Conservation (phyloP, 37 sponge, comb jelly and placozoan species). For the Aphrocallistes beatrix region DNA sequence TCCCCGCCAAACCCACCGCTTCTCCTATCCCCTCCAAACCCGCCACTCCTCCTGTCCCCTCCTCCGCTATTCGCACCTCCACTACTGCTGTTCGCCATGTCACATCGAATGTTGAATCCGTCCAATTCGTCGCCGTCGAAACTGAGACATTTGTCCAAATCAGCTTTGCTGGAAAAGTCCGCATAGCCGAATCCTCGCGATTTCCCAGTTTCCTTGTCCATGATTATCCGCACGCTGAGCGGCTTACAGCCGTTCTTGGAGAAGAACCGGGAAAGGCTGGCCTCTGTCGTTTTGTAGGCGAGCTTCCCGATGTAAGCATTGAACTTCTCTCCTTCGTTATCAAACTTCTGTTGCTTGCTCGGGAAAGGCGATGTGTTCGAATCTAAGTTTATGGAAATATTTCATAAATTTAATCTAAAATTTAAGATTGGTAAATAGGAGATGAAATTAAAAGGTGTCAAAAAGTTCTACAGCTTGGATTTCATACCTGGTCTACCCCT, state of each 20-base stretch:
- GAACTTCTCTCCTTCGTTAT: not conserved
- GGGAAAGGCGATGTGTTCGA: not conserved
- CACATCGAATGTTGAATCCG: slow-evolving; percentile 10
- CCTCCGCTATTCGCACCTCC: not conserved
- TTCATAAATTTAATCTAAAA: no score
- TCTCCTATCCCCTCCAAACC: not conserved
- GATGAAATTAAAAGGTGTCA: no score
- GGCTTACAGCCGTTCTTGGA: not conserved
- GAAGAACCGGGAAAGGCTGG: not conserved
- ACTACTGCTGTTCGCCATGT: not conserved
- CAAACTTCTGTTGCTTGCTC: not conserved
- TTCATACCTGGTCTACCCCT: not conserved
- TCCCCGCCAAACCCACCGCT: not conserved
- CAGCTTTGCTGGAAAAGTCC: not conserved
- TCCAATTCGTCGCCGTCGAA: not conserved
- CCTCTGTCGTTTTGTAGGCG: not conserved
- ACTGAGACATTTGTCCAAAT: not conserved
- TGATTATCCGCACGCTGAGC: not conserved
- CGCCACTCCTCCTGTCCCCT: not conserved
- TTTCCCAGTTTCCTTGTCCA: not conserved
- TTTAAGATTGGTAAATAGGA: no score
- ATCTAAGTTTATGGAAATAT: no score
- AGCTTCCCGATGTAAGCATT: not conserved
- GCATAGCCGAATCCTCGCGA: slow-evolving; percentile 8
- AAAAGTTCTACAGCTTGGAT: no score